A percentile compares a stretch with the other conserved stretches of the same genome.
Conservation (phyloP, 2,797 vertebrate genomes). For the Thunnus albacares region DNA sequence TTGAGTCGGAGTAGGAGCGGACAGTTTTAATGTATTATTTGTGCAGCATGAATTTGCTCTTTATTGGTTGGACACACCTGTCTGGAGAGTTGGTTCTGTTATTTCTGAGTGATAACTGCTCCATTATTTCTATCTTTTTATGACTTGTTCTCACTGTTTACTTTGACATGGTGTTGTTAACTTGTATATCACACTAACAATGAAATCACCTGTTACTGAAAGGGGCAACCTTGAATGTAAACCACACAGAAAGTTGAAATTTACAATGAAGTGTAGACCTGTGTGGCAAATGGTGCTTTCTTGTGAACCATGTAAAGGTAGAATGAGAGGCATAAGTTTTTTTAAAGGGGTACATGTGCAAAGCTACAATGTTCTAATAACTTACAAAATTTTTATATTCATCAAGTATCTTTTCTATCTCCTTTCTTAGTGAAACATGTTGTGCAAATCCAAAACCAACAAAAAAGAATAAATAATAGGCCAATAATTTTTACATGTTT, state of each 20-base stretch:
- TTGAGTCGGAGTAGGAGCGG: background rate
- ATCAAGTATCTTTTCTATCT: background rate
- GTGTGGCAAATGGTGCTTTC: conserved; percentile 22
- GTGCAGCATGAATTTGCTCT: background rate
- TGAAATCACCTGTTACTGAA: conserved; percentile 20
- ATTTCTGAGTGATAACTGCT: background rate
- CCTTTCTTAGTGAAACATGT: background rate
- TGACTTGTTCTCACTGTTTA: background rate
- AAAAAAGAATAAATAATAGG: background rate
- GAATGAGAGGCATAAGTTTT: background rate
- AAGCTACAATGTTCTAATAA: background rate
- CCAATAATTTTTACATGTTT: conserved; percentile 1
- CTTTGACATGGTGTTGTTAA: background rate
- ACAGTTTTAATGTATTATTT: background rate
- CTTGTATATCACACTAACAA: conserved; percentile 22
- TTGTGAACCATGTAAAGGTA: conserved; percentile 6
- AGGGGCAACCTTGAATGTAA: conserved; percentile 33
- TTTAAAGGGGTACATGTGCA: background rate
- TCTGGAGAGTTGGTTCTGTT: background rate
- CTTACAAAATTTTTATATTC: background rate
- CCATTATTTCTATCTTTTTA: background rate
- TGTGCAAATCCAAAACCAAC: background rate
- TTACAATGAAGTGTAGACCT: conserved; percentile 21
- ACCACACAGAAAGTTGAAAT: conserved; percentile 39
- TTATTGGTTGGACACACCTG: background rate